A percentile compares a stretch with the other conserved stretches of the same genome.
Evolutionary conservation across 1,140 invertebrate species (phyloP).

Genomic region (Oryzaephilus surinamensis): DNA sequence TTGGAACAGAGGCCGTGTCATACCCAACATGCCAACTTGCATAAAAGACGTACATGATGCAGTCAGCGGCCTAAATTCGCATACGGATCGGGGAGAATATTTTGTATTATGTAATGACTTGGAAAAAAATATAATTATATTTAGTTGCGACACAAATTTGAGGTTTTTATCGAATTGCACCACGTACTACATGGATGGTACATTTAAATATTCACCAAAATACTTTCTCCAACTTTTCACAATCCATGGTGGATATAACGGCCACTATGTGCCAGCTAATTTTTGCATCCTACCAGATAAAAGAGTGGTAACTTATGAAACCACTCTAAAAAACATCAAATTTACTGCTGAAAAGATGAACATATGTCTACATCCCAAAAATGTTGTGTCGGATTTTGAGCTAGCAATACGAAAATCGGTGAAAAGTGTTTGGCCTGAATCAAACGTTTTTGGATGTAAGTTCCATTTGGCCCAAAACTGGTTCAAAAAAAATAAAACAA

Average conservation of each 20-base stretch:
- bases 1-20: not conserved
- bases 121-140: not conserved
- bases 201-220: constrained; percentile 4
- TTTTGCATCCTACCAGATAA: constrained; percentile 3
- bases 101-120: constrained; percentile 2
- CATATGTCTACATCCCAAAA: not conserved
- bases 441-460: too few relatives aligned
- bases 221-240: constrained; percentile 5
- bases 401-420: not conserved
- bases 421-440: not conserved
- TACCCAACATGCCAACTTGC: constrained; percentile 1
- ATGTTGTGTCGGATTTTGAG: not conserved
- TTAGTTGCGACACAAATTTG: constrained; percentile 4
- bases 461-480: too few relatives aligned
- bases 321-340: not conserved
- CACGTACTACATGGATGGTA: constrained; percentile 4
- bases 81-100: not conserved
- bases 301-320: not conserved
- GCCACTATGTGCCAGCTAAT: not conserved
- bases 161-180: not conserved
- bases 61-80: not conserved
- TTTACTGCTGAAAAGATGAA: not conserved
- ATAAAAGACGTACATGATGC: constrained; percentile 3
- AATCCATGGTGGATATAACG: not conserved
- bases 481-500: too few relatives aligned